These are phyloP conservation scores for Aphrophora alni DNA, from an alignment of 2,888 invertebrate genomes.

Conservation along the genomic window DNA sequence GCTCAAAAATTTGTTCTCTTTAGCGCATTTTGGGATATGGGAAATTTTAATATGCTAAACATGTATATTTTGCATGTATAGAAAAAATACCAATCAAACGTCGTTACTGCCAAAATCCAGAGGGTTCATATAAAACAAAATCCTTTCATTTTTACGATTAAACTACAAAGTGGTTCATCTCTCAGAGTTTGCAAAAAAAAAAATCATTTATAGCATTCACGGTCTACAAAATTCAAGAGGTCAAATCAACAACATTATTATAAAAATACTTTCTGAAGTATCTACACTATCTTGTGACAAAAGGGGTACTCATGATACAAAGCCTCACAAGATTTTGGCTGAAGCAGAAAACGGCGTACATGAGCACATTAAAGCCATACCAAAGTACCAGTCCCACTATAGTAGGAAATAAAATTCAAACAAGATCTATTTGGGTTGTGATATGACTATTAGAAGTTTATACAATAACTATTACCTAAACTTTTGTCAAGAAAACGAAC, in stretches of 20 bases:
- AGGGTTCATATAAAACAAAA: conserved; percentile 23
- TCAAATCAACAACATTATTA: conserved; percentile 8
- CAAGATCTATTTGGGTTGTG: conserved; percentile 4
- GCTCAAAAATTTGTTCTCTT: neutral
- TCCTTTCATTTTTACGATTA: neutral
- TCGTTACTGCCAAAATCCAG: conserved; percentile 16
- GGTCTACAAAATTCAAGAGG: conserved; percentile 16
- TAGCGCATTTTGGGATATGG: conserved; percentile 21
- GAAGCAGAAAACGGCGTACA: conserved; percentile 14
- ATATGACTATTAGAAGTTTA: conserved; percentile 7
- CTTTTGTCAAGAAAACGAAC: conserved; percentile 6
- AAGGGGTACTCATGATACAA: conserved; percentile 7
- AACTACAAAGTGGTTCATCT: neutral
- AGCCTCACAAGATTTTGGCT: neutral
- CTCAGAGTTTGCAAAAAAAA: conserved; percentile 11
- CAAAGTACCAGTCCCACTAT: conserved; percentile 17
- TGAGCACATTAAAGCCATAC: conserved; percentile 15
- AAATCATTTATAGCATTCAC: neutral
- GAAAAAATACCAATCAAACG: conserved; percentile 21
- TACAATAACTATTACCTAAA: conserved; percentile 1
- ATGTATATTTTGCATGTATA: conserved; percentile 2
- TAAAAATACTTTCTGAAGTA: neutral
- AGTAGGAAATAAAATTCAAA: neutral
- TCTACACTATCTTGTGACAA: neutral
- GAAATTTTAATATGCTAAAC: conserved; percentile 14